A percentile compares a stretch with the other conserved stretches of the same genome.
Conservation (phyloP, 2,888 invertebrate genomes). For the Onchidella celtica region DNA sequence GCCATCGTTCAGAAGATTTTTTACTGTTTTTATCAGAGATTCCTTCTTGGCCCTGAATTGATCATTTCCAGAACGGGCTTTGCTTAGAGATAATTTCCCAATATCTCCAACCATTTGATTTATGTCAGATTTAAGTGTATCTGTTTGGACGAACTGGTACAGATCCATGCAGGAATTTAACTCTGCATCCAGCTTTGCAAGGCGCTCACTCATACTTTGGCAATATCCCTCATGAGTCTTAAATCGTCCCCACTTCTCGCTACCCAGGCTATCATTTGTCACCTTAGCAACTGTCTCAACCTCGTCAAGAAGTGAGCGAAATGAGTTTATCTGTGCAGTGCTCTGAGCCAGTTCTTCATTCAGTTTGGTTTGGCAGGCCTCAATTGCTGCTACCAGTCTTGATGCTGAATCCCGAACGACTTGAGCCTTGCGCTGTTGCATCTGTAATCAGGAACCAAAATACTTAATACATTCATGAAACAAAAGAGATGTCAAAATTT, state of each 20-base stretch:
- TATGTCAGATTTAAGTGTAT: slow-evolving; percentile 29
- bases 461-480: too few relatives aligned
- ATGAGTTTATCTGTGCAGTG: slow-evolving; percentile 4
- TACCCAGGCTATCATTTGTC: slow-evolving; percentile 3
- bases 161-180: slow-evolving; percentile 20
- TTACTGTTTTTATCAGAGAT: background rate
- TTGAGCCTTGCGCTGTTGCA: slow-evolving; percentile 34
- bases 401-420: slow-evolving; percentile 14
- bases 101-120: slow-evolving; percentile 39
- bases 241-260: slow-evolving; percentile 3
- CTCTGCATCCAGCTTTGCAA: slow-evolving; percentile 14
- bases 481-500: too few relatives aligned
- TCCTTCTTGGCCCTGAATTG: slow-evolving; percentile 12
- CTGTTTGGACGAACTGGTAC: slow-evolving; percentile 21
- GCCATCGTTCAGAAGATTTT: slow-evolving; percentile 6
- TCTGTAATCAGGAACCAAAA: slow-evolving; percentile 2
- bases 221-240: slow-evolving; percentile 29
- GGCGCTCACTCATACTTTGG: slow-evolving; percentile 11
- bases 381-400: slow-evolving; percentile 23
- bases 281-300: slow-evolving; percentile 10
- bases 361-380: slow-evolving; percentile 33
- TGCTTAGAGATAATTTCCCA: slow-evolving; percentile 9
- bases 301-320: slow-evolving; percentile 26
- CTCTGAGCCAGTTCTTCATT: slow-evolving; percentile 24
- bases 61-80: slow-evolving; percentile 7